Evolutionary conservation across 2,113 vertebrate species (phyloP), one percentile per base, ranked within the genome.

Genomic region (Nipponia nippon): DNA sequence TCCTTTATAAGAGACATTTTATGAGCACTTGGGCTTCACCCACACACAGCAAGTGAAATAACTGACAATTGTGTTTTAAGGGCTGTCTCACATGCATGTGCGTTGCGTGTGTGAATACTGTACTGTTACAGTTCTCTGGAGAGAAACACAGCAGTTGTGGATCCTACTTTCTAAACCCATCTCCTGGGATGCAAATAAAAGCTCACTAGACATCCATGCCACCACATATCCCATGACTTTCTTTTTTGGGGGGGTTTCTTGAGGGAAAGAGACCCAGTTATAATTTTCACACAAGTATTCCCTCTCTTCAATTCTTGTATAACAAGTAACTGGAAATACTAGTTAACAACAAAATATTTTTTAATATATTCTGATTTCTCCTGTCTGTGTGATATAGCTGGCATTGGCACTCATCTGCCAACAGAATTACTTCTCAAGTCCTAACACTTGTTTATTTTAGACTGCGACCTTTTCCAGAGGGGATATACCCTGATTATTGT

Each of bases 51-150:
- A 93, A 92, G 38, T 70, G 94, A 94, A 85, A 96, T 89, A 97
- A 89, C 83, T 78, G 91, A 94, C 94, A 95, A 91, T 90, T 94
- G 94, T 95, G 67, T 85, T 95, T 89, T 88, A 94, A 90, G 84
- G 46, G n/a, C 70, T 94, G 32, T 95, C 78, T 95, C 96, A 91
- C 91, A 94, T 95, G 95, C 73, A 44, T 91, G 66, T 94, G 80
- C 9, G 2, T 82, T 2, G 1, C 87, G 88, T 93, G 55, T 92
- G 62, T 95, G 95, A 96, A 83, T 90, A 80, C 87, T 55, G 78
- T 85, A 83, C 87, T 94, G 87, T 93, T 97, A 91, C 50, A 85
- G 77, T 77, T 85, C 93, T 95, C 70, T 70, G 32, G 70, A 91
- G 66, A 87, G 55, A 86, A 82, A 87, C 26, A 80, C 53, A 79